Conservation (phyloP, 2,113 vertebrate genomes). For the Phalacrocorax aristotelis region DNA sequence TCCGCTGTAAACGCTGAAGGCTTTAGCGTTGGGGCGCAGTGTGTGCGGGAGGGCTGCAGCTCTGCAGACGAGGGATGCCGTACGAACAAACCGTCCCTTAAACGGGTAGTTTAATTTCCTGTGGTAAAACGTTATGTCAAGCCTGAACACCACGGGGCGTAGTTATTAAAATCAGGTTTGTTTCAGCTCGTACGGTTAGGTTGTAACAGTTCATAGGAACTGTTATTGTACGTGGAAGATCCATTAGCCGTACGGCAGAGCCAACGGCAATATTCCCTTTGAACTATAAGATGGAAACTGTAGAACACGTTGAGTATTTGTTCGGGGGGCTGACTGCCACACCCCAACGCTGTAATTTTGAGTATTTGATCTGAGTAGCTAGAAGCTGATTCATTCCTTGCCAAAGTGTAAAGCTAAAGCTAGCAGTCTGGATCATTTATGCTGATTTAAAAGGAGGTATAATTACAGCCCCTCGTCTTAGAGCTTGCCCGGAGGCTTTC, state of each 20-base stretch:
- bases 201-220: neutral
- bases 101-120: too few relatives aligned
- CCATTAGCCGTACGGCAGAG: neutral
- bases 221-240: too few relatives aligned
- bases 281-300: neutral
- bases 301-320: rapidly evolving
- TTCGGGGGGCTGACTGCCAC: neutral
- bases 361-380: neutral
- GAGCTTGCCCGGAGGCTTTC: neutral
- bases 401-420: neutral
- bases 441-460: neutral
- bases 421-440: neutral
- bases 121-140: neutral
- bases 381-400: neutral
- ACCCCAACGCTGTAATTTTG: neutral
- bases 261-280: neutral
- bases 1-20: neutral
- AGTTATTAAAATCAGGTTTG: neutral
- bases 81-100: neutral
- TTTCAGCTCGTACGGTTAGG: too few relatives aligned
- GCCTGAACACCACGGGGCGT: neutral
- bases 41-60: neutral
- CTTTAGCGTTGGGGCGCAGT: neutral
- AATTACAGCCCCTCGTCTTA: neutral
- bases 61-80: rapidly evolving